Base-by-base conservation (phyloP, 1,140 invertebrate species). In the Acromyrmex echinatior region DNA sequence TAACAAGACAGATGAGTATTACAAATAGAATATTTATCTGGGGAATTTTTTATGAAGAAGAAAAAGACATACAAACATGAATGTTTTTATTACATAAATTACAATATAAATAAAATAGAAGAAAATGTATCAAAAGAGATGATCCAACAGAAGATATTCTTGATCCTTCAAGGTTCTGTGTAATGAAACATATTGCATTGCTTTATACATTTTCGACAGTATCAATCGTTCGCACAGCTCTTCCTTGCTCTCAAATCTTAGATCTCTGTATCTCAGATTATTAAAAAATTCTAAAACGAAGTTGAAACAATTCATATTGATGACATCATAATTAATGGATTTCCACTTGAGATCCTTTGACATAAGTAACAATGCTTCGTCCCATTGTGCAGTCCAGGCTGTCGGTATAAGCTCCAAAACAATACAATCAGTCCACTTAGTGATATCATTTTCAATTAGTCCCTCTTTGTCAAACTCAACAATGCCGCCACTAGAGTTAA, bases 281-380 rank as follows among this genome's bases (percentile, higher is more conserved):
- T 93, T 93, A 16, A 95, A 81, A 92, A 95, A 95, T 49, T 91
- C 88, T 16, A 94, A 88, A 18, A 95, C 92, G 85, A 95, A 95
- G 76, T 90, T 90, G 28, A 94, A 95, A 76, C 95, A 95, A 87
- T 95, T 95, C 53, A 92, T 77, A 3, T 65, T 84, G 18, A 35
- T 35, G 25, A 92, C 79, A 62, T 95, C 35, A 58, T 95, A 95
- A 86, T 94, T 93, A 2, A 73, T 53, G 21, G 73, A 62, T 18
- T 71, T 92, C 95, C 95, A 95, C 86, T 91, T 92, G 28, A 60
- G 0, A 76, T 92, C 74, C 49, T 86, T 90, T 16, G 65, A 79
- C 39, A 91, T 91, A 31, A 71, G 51, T 5, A 73, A 45, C n/a
- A 95, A 86, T 16, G 86, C 92, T 68, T 93, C 66, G 51, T 95